A percentile compares a stretch with the other conserved stretches of the same genome.
phyloP scores from a whole-genome alignment of 2,888 invertebrate genomes.

The Siphonodentalium dalli region DNA sequence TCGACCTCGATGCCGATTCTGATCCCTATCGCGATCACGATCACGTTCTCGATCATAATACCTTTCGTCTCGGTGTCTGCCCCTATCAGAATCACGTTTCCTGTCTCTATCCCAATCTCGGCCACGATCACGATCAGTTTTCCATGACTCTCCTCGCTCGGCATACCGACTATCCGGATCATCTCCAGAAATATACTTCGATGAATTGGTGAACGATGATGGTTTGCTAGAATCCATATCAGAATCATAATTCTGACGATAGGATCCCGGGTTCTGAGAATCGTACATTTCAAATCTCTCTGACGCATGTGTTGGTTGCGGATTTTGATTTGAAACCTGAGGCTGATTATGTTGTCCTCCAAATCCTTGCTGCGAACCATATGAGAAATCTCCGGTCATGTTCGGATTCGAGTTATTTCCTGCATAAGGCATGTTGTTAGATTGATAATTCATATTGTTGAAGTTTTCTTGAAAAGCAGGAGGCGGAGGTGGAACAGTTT shows the following conservation, averaged over 20 bases:
- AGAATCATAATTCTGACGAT: background rate
- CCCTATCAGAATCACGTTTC: conserved; percentile 25
- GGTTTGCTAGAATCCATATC: conserved; percentile 6
- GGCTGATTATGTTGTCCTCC: no score
- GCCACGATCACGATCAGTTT: conserved; percentile 26
- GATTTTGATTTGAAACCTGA: no score
- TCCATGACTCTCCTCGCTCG: background rate
- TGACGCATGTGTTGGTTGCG: no score
- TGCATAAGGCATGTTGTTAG: no score
- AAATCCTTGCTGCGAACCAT: no score
- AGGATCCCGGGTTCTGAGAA: background rate
- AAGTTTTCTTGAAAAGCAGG: no score
- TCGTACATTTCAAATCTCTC: no score
- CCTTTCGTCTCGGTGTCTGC: conserved; percentile 9
- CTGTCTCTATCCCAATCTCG: conserved; percentile 29
- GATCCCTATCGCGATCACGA: conserved; percentile 23
- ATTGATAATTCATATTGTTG: no score
- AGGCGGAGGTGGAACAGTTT: no score
- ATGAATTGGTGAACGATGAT: conserved; percentile 25
- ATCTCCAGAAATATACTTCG: conserved; percentile 17
- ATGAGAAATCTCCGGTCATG: no score
- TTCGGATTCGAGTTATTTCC: no score
- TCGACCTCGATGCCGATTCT: conserved; percentile 30
- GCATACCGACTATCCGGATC: conserved; percentile 11
- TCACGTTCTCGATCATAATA: conserved; percentile 31